Evolutionary conservation across 2,113 vertebrate genomes (phyloP).

Genomic region (Chunga burmeisteri): DNA sequence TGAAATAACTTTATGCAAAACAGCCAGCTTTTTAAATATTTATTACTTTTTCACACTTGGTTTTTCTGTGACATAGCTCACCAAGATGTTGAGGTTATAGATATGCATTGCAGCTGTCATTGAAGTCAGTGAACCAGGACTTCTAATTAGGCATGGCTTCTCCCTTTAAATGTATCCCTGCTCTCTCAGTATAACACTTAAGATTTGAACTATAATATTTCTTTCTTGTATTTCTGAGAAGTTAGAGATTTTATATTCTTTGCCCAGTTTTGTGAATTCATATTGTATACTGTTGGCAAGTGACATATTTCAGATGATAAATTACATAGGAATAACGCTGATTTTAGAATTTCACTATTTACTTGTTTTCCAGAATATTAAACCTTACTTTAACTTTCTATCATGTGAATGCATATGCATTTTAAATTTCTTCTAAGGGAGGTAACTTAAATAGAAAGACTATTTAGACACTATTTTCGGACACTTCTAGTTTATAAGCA

Average conservation of each 20-base stretch:
- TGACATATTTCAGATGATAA: background rate
- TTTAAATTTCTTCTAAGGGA: background rate
- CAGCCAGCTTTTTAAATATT: background rate
- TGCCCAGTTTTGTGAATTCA: background rate
- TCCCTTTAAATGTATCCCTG: background rate
- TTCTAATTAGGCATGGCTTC: background rate
- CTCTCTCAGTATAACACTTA: background rate
- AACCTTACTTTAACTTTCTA: background rate
- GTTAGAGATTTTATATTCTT: background rate
- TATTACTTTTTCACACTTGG: background rate
- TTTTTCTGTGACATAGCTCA: background rate
- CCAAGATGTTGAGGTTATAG: background rate
- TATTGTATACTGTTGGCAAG: background rate
- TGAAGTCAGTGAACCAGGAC: background rate
- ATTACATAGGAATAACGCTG: rapidly evolving
- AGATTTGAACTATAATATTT: background rate
- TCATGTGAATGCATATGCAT: background rate
- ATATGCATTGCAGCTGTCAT: background rate
- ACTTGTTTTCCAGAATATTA: background rate
- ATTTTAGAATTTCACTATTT: background rate
- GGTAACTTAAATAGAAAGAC: background rate
- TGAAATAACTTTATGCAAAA: background rate
- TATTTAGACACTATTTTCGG: background rate
- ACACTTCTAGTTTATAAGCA: background rate
- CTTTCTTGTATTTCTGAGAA: background rate